phyloP scores from a whole-genome alignment of 30 jellyfish, hydroid and myxozoan species.

The Phacellophora camtschatica region DNA sequence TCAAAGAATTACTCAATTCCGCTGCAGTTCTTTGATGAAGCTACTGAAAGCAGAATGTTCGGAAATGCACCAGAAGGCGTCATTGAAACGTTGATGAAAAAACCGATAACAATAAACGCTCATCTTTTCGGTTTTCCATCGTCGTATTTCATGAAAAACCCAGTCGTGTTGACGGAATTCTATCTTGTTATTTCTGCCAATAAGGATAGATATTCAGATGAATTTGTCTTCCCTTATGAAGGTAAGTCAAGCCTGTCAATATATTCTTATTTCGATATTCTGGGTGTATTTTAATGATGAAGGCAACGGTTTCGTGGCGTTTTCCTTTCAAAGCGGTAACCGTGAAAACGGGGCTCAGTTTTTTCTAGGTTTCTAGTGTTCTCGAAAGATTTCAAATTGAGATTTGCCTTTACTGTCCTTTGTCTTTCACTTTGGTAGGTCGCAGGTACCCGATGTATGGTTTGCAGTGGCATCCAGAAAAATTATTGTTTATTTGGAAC shows the following conservation, averaged over 20 bases:
- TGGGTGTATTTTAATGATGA: no score
- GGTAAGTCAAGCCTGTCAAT: no score
- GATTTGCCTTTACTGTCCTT: background rate
- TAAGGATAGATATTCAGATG: slow-evolving; percentile 76
- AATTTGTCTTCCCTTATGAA: slow-evolving; percentile 84
- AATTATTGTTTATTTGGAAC: slow-evolving; percentile 66
- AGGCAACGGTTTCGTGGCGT: no score
- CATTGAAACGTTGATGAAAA: slow-evolving; percentile 49
- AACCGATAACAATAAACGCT: slow-evolving; percentile 85
- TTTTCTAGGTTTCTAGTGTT: no score
- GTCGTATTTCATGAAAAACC: slow-evolving; percentile 16
- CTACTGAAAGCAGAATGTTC: slow-evolving; percentile 67
- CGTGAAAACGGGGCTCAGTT: no score
- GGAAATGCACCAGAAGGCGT: slow-evolving; percentile 89
- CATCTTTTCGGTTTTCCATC: slow-evolving; percentile 73
- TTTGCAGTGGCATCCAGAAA: slow-evolving; percentile 98
- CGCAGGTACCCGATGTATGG: slow-evolving; percentile 86
- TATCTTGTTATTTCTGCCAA: slow-evolving; percentile 74
- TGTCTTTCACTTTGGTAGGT: slow-evolving; percentile 15
- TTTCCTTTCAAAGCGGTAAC: no score
- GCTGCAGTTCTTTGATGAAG: slow-evolving; percentile 63
- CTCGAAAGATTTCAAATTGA: no score
- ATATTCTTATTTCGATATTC: no score
- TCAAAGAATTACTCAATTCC: slow-evolving; percentile 79
- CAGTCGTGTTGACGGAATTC: slow-evolving; percentile 48